These are phyloP conservation scores for Cyanocitta stelleri DNA, from an alignment of 2,113 vertebrate species.

Conservation along the genomic window DNA sequence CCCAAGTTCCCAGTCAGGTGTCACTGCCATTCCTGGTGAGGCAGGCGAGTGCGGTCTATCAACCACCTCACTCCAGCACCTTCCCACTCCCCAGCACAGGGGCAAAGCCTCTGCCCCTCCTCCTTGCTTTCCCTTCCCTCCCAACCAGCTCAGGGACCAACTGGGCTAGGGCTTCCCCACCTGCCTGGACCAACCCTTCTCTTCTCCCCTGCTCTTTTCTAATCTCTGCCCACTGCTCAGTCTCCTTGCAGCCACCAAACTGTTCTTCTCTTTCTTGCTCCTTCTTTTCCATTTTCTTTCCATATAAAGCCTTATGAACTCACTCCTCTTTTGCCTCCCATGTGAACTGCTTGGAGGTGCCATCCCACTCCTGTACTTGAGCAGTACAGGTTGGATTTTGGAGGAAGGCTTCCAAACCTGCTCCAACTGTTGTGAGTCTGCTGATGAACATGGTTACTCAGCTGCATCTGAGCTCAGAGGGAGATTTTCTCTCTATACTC, in stretches of 20 bases:
- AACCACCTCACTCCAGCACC: slow-evolving; percentile 7
- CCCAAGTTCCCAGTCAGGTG: slow-evolving; percentile 73
- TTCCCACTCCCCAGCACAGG: not conserved
- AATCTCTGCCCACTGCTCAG: not conserved
- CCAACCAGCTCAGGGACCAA: fast-evolving
- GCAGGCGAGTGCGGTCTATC: slow-evolving; percentile 39
- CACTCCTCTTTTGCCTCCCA: not conserved
- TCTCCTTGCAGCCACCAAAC: not conserved
- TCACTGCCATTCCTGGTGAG: slow-evolving; percentile 62
- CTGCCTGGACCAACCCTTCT: not conserved
- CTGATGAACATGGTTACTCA: not conserved
- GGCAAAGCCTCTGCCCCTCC: not conserved
- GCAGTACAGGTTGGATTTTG: not conserved
- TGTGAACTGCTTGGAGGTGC: fast-evolving
- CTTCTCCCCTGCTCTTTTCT: not conserved
- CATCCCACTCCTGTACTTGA: not conserved
- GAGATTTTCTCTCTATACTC: not conserved
- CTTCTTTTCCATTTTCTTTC: not conserved
- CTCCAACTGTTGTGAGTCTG: not conserved
- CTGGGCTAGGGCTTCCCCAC: not conserved
- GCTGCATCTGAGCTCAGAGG: not conserved
- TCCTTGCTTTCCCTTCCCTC: not conserved
- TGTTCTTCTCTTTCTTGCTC: not conserved
- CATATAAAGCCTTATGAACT: not conserved
- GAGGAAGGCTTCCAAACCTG: not conserved